phyloP scores from a whole-genome alignment of 2,888 invertebrate genomes.

The Mellilla xanthometata region DNA sequence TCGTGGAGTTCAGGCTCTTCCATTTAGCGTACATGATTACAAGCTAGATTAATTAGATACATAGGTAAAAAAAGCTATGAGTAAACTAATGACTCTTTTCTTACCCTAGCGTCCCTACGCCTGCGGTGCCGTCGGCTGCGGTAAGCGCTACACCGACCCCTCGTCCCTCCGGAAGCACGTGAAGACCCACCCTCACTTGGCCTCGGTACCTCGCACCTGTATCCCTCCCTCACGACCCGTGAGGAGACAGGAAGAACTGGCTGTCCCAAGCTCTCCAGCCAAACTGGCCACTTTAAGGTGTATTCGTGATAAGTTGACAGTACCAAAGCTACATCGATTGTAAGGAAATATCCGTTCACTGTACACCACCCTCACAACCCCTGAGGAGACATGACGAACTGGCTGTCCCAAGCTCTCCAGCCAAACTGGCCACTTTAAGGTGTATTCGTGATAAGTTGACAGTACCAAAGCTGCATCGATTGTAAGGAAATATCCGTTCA shows the following conservation, averaged over 20 bases:
- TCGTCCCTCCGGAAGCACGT: slow-evolving; percentile 96
- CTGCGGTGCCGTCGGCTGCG: slow-evolving; percentile 93
- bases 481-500: slow-evolving; percentile 37
- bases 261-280: slow-evolving; percentile 71
- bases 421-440: slow-evolving; percentile 65
- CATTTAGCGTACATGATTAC: too few relatives aligned
- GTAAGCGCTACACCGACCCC: slow-evolving; percentile 96
- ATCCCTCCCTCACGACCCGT: slow-evolving; percentile 58
- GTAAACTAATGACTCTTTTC: too few relatives aligned
- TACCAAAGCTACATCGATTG: slow-evolving; percentile 62
- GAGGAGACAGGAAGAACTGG: slow-evolving; percentile 54
- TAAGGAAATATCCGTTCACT: slow-evolving; percentile 36
- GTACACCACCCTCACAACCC: slow-evolving; percentile 59
- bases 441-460: slow-evolving; percentile 72
- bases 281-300: slow-evolving; percentile 68
- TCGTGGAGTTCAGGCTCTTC: too few relatives aligned
- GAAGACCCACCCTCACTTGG: slow-evolving; percentile 87
- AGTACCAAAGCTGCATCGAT: slow-evolving; percentile 61
- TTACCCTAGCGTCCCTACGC: slow-evolving; percentile 92
- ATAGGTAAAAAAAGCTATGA: too few relatives aligned
- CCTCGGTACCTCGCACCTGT: slow-evolving; percentile 64
- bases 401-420: slow-evolving; percentile 69
- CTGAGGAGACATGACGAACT: slow-evolving; percentile 56
- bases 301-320: slow-evolving; percentile 70
- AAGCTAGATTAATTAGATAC: too few relatives aligned